These are phyloP conservation scores for Drosophila tani DNA, from an alignment of 1,140 invertebrate species.

Conservation along the genomic window DNA sequence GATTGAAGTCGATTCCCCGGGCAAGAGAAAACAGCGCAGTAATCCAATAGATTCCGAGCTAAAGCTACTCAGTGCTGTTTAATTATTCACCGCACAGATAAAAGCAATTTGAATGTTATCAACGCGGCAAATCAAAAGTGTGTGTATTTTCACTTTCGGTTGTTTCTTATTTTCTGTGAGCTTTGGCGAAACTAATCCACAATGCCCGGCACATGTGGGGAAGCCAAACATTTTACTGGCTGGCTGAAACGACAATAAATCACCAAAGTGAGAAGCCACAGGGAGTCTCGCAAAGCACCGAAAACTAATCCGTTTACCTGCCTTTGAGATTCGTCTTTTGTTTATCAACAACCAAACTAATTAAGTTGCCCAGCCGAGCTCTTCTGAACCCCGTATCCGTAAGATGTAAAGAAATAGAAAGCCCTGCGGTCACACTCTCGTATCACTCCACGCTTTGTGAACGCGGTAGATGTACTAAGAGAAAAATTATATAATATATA, in stretches of 20 bases:
- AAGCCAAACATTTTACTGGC: constrained; percentile 45
- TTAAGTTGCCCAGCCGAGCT: constrained; percentile 60
- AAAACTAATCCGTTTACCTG: constrained; percentile 75
- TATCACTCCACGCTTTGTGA: constrained; percentile 21
- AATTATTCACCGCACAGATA: constrained; percentile 56
- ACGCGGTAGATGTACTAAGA: not conserved
- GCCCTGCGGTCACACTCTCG: constrained; percentile 46
- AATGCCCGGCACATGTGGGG: constrained; percentile 57
- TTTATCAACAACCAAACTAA: constrained; percentile 67
- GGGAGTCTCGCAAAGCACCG: constrained; percentile 36
- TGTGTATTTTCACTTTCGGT: constrained; percentile 67
- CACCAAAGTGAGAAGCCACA: constrained; percentile 59
- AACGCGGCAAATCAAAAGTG: constrained; percentile 26
- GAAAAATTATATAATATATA: no score
- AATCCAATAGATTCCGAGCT: constrained; percentile 5
- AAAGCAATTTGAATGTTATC: constrained; percentile 44
- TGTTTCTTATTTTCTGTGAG: not conserved
- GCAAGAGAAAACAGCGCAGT: not conserved
- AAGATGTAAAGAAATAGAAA: constrained; percentile 65
- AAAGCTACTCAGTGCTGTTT: constrained; percentile 23
- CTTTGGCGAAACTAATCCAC: constrained; percentile 49
- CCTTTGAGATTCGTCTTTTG: constrained; percentile 16
- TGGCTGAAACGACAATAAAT: constrained; percentile 47
- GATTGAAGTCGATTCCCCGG: constrained; percentile 28
- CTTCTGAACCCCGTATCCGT: constrained; percentile 5